Evolutionary conservation across 2,113 vertebrate genomes (phyloP), one percentile per base, ranked within the genome.

Genomic region (Hiodon tergisus): DNA sequence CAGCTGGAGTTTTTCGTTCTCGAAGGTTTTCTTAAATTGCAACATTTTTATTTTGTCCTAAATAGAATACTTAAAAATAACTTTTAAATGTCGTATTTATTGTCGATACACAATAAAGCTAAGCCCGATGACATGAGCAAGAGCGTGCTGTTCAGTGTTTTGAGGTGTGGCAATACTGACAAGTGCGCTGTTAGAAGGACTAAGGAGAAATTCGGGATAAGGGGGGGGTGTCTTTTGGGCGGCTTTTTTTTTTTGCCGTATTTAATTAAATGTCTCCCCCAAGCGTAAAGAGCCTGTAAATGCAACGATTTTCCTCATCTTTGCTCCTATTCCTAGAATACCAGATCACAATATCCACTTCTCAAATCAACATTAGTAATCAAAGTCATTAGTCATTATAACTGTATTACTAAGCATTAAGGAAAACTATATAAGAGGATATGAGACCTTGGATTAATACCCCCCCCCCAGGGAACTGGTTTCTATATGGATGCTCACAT

Each of bases 1-100:
- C 68, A 97, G 88, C 79, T 96, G 92, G 6, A 88, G 83, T 78
- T 93, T 92, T 69, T 95, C 95, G 65, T 83, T 78, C 68, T 93
- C 86, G 78, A 93, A 93, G 73, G 89, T 89, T 86, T 87, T 87
- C 85, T 83, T 85, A 73, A 87, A 87, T 76, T 88, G 88, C 81
- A 94, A 79, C 93, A 95, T 95, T 0, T 75, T 59, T 59, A 4
- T 9, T 71, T 71, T 85, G 70, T 67, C 75, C 31, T 61, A 70
- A 63, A 51, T 31, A 31, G 31, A 50, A 4, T 16, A 2, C 52
- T 11, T 55, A 48, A 61, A 47, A 16, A 58, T 5, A 14, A 47
- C 62, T 57, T 11, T 58, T 3, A 51, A 17, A 48, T 60, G 50
- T 14, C 14, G 3, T n/a, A 31, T 31, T 31, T 31, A 31, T 2